These are phyloP conservation scores for Strongylocentrotus purpuratus DNA, from an alignment of 35 echinoderm and acorn worm genomes.

Conservation along the genomic window DNA sequence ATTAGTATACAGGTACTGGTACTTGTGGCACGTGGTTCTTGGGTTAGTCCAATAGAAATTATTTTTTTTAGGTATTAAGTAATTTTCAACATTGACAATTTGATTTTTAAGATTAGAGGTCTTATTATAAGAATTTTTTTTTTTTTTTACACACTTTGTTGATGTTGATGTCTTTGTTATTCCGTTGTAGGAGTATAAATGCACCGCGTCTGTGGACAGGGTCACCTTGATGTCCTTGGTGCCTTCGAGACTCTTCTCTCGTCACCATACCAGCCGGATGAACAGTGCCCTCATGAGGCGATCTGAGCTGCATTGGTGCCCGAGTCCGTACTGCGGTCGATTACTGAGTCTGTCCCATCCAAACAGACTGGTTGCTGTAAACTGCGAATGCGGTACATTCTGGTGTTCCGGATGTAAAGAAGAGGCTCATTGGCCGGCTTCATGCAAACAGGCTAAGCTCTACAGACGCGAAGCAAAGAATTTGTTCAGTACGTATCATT, in stretches of 20 bases:
- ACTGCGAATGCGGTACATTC: slow-evolving; percentile 81
- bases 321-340: slow-evolving; percentile 73
- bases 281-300: slow-evolving; percentile 66
- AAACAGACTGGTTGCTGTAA: slow-evolving; percentile 28
- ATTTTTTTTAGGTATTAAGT: too few species aligned
- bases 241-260: slow-evolving; percentile 51
- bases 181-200: slow-evolving; percentile 69
- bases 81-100: too few species aligned
- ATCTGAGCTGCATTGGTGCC: slow-evolving; percentile 72
- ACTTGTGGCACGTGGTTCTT: too few species aligned
- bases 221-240: slow-evolving; percentile 72
- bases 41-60: too few species aligned
- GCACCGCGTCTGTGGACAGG: slow-evolving; percentile 65
- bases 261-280: slow-evolving; percentile 43
- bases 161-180: neutral
- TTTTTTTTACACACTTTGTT: neutral
- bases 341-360: slow-evolving; percentile 47
- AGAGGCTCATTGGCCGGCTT: slow-evolving; percentile 90
- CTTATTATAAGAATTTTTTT: too few species aligned
- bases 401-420: slow-evolving; percentile 91
- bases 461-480: slow-evolving; percentile 49
- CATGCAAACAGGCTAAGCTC: slow-evolving; percentile 77
- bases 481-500: neutral
- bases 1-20: too few species aligned
- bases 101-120: too few species aligned